Base-by-base conservation (phyloP, 2,113 vertebrate species). In the Rhadina sibilatrix region DNA sequence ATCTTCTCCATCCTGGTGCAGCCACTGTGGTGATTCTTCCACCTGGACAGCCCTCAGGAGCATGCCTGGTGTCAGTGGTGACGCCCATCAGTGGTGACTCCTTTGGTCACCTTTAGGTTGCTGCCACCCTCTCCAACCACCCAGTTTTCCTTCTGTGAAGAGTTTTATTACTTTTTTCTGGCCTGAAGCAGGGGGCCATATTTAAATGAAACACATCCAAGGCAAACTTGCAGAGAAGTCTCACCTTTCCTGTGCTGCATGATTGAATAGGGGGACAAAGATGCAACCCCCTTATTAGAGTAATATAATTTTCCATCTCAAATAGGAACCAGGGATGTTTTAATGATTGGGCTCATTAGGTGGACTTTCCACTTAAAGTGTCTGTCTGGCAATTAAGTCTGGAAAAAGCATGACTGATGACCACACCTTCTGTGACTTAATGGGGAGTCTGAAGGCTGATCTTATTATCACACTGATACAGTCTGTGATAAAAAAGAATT, bases 341-440 rank as follows among this genome's bases (percentile, higher is more conserved):
- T 98, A 98, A 98, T 98, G 98, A 98, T 97, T 97, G 95, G 95
- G 96, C 97, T 98, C 97, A 97, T 98, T 98, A 98, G 97, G 96
- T 97, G 97, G 98, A 98, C 98, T 98, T 98, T 97, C 98, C 97
- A 97, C 97, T 98, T 98, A 97, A 98, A 98, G 96, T 98, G 98
- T 98, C 98, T 98, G 96, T 96, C 97, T 97, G 97, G 97, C 98
- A 98, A 98, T 98, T 98, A 98, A 98, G 96, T 95, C 96, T 97
- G 97, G 97, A 97, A 97, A 97, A 97, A 98, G 97, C 97, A 97
- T 98, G 97, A 98, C 96, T 96, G 98, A 98, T 97, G 97, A 96
- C 98, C 98, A 98, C 98, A 98, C 98, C 98, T 98, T 98, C 97
- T 97, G 97, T 96, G 97, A 95, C 96, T 98, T 98, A 98, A 98